Base-by-base conservation (phyloP, 2,113 vertebrate genomes). In the Nothocercus julius region DNA sequence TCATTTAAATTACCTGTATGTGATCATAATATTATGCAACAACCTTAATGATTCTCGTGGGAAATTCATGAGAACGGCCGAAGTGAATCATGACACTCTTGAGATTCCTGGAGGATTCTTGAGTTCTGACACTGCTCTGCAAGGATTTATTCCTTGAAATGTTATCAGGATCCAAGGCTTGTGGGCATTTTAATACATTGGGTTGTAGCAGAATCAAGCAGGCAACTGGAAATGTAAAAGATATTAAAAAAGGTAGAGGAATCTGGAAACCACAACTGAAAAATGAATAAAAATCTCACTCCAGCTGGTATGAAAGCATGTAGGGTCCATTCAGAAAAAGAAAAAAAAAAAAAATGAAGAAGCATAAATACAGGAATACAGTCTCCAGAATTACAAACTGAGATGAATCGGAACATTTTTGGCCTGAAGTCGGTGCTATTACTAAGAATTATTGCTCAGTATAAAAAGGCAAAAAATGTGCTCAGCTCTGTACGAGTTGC, bases 381-480 rank as follows among this genome's bases (percentile, higher is more conserved):
- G 49, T 17, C 49, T 95, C 63, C 93, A 95, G 67, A 92, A 89
- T 70, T 92, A 87, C 80, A 94, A 92, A 69, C 81, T 92, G 86
- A 96, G 70, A 94, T 94, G 90, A 92, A 96, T 92, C 93, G 92
- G 58, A 96, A 44, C 58, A 84, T 85, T 96, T 94, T 91, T 96
- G 88, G 93, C 90, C 81, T 90, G 77, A 68, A 89, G 90, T 93
- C 88, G 94, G 86, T 88, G 53, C 49, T 89, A 62, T 94, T 96
- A 92, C 89, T 90, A 96, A 93, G 88, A 97, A 77, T 90, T 94
- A 95, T 67, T 95, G 45, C 70, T 89, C 49, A 70, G 42, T 45
- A 9, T 84, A 70, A 90, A 85, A 45, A 96, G 83, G 93, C 92
- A 96, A 92, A 85, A 92, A 84, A 66, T 95, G 86, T 82, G 69